Evolutionary conservation across 2,113 vertebrate genomes (phyloP), one percentile per base, ranked within the genome.

Genomic region (Phalacrocorax carbo): DNA sequence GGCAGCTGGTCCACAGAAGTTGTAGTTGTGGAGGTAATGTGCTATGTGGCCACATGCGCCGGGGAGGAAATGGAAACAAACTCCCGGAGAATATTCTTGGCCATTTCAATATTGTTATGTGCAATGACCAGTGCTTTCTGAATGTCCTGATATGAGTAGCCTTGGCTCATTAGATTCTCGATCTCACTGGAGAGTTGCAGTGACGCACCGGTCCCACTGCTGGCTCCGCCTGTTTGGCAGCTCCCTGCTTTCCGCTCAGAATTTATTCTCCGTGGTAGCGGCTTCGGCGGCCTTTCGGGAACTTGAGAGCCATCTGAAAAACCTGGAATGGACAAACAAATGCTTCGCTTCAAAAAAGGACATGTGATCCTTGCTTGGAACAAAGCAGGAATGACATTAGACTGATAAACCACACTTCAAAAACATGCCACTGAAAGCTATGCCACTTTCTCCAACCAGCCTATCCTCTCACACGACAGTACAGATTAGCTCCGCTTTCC

Each of bases 61-160:
- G 99, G 98, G 96, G 99, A 99, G 34, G 99, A 98, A 92, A 99
- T 98, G 86, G 99, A 99, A 96, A 99, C 99, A 54, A 99, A 99
- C 96, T 99, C 99, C 15, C 99, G 99, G 30, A 99, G 99, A 89
- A 99, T 99, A 65, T 99, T 99, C 98, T 99, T 99, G 97, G 99
- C 99, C 99, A 99, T 99, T 96, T 99, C 99, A 8, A 99, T 98
- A 98, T 99, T 99, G 98, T 99, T 99, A 98, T 99, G 99, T 96
- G 99, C 99, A 90, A 99, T 99, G 98, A 99, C 96, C 98, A 99
- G 98, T 25, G 99, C 99, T 97, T 99, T 99, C 98, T 99, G 99
- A 96, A 99, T 99, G 98, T 99, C 99, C 98, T 99, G 99, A 97
- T 99, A 98, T 75, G 99, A 99, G 98, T 99, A 99, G 60, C 99